phyloP scores from a whole-genome alignment of 2,888 invertebrate genomes.

The Cephus pygmeus region DNA sequence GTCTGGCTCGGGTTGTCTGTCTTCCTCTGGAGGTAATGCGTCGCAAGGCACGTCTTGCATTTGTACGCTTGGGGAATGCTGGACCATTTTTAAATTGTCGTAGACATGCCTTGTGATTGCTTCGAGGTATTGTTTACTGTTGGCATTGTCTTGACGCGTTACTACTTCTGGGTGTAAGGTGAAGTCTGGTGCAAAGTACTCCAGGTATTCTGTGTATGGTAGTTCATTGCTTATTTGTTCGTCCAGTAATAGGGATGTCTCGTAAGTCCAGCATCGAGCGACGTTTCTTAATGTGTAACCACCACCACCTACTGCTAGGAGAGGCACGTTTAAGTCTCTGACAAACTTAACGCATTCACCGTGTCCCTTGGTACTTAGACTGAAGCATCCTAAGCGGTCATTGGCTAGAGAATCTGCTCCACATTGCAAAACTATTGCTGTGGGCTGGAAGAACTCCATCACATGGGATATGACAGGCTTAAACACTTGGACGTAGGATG shows the following conservation, averaged over 20 bases:
- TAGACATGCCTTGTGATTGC: conserved; percentile 88
- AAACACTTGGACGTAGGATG: conserved; percentile 91
- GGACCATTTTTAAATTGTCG: conserved; percentile 93
- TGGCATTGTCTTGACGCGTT: conserved; percentile 89
- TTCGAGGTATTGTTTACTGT: conserved; percentile 95
- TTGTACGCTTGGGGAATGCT: conserved; percentile 95
- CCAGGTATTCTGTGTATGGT: conserved; percentile 95
- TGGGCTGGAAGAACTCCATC: conserved; percentile 96
- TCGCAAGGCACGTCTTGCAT: conserved; percentile 96
- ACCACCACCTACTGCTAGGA: conserved; percentile 87
- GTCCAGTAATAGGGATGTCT: conserved; percentile 93
- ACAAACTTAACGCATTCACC: conserved; percentile 99
- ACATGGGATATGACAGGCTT: conserved; percentile 94
- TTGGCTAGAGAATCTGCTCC: conserved; percentile 98
- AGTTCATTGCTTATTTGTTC: conserved; percentile 94
- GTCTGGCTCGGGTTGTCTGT: conserved; percentile 81
- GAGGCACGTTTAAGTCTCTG: conserved; percentile 89
- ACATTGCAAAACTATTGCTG: conserved; percentile 96
- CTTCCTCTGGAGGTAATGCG: conserved; percentile 77
- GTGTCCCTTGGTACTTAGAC: conserved; percentile 92
- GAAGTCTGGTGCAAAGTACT: conserved; percentile 98
- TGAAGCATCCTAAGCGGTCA: conserved; percentile 96
- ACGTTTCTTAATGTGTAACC: conserved; percentile 96
- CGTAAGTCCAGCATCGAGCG: conserved; percentile 98
- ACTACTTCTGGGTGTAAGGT: conserved; percentile 93